Evolutionary conservation across 2,888 invertebrate genomes (phyloP).

Genomic region (Halictus quadricinctus): DNA sequence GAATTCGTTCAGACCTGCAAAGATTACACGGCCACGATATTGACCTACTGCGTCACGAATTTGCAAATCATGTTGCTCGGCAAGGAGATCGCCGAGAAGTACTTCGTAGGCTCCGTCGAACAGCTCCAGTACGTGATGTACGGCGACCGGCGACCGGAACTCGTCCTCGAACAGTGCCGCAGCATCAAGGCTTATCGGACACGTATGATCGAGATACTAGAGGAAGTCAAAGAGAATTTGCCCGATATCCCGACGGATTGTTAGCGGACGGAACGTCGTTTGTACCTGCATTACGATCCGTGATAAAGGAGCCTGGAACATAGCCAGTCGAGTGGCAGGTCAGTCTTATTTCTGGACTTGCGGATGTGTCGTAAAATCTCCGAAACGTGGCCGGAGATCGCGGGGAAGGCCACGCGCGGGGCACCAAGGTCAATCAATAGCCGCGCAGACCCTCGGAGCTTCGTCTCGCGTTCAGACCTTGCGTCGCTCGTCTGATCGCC

Average conservation of each 20-base stretch:
- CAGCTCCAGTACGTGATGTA: slow-evolving; percentile 52
- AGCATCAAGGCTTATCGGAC: slow-evolving; percentile 41
- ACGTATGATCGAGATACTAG: slow-evolving; percentile 63
- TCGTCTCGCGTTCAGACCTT: neutral
- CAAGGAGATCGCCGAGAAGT: slow-evolving; percentile 30
- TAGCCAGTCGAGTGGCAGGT: slow-evolving; percentile 22
- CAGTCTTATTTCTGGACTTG: slow-evolving; percentile 31
- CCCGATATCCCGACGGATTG: slow-evolving; percentile 44
- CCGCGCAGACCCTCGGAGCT: neutral
- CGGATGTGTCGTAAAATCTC: slow-evolving; percentile 35
- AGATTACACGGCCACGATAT: slow-evolving; percentile 1
- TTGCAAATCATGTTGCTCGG: slow-evolving; percentile 66
- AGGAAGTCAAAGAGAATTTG: slow-evolving; percentile 64
- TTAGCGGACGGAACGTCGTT: slow-evolving; percentile 27
- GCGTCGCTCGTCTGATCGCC: neutral
- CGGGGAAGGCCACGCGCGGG: slow-evolving; percentile 12
- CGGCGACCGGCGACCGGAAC: slow-evolving; percentile 51
- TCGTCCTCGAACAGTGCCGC: slow-evolving; percentile 57
- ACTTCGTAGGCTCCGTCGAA: slow-evolving; percentile 53
- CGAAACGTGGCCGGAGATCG: slow-evolving; percentile 21
- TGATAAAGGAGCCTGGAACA: slow-evolving; percentile 43
- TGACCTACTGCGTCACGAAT: slow-evolving; percentile 51
- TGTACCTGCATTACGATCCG: slow-evolving; percentile 43
- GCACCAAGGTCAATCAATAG: slow-evolving; percentile 47
- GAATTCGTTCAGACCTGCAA: slow-evolving; percentile 61